These are phyloP conservation scores for Dermatemys mawii DNA, from an alignment of 2,113 vertebrate species.

Conservation along the genomic window DNA sequence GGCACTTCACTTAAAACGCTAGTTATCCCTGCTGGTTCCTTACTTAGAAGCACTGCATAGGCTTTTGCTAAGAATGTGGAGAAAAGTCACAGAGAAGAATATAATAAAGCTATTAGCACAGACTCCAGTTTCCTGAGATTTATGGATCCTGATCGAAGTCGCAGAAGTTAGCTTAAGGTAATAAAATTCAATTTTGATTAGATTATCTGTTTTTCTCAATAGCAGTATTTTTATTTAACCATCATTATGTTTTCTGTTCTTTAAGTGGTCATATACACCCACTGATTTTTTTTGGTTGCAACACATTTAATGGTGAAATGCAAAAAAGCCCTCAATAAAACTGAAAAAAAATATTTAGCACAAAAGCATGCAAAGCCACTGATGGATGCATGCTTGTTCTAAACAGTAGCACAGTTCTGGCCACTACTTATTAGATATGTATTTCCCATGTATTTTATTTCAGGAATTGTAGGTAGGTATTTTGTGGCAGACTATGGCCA, in stretches of 20 bases:
- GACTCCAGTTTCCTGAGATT: constrained; percentile 50
- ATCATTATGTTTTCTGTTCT: neutral
- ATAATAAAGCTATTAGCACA: constrained; percentile 58
- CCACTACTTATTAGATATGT: neutral
- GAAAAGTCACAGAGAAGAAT: constrained; percentile 19
- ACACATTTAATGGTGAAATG: neutral
- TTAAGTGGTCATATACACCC: neutral
- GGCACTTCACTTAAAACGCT: constrained; percentile 79
- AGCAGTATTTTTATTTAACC: constrained; percentile 7
- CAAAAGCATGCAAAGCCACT: neutral
- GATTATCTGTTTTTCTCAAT: neutral
- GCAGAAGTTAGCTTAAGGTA: neutral
- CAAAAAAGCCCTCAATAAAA: neutral
- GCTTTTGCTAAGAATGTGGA: constrained; percentile 45
- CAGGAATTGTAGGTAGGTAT: neutral
- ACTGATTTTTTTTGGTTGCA: neutral
- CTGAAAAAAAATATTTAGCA: neutral
- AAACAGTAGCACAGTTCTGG: neutral
- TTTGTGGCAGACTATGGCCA: neutral
- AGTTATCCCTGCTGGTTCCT: constrained; percentile 53
- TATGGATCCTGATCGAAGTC: constrained; percentile 21
- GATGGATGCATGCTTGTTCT: neutral
- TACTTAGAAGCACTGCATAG: constrained; percentile 22
- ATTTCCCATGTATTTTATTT: neutral
- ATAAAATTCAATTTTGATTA: constrained; percentile 10